Percentiles rank a stretch among this genome's conserved stretches.
Evolutionary conservation across 2,888 invertebrate genomes (phyloP).

Genomic region (Epinotia nisella): DNA sequence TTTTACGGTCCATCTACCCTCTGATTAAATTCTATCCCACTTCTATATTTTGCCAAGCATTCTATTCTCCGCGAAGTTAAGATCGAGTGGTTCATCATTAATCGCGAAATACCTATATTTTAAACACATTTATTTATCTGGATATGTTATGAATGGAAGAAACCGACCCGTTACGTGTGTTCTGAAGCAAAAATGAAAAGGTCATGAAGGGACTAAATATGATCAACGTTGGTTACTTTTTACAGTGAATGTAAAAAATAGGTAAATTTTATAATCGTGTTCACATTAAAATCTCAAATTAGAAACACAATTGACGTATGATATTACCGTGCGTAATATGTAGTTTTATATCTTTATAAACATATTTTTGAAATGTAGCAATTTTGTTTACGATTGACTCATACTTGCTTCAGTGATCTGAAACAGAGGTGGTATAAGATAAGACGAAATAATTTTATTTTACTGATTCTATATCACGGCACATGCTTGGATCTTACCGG

Average conservation of each 20-base stretch:
- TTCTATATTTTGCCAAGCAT: constrained; percentile 18
- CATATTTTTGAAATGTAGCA: background rate
- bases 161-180: too few species aligned
- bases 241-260: background rate
- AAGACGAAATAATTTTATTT: background rate
- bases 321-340: background rate
- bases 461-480: background rate
- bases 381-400: constrained; percentile 2
- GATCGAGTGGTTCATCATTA: background rate
- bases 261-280: background rate
- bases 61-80: background rate
- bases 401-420: constrained; percentile 2
- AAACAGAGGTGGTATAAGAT: background rate
- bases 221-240: background rate
- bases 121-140: too few species aligned
- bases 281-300: background rate
- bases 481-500: background rate
- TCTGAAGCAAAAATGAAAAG: background rate
- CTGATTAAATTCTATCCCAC: constrained; percentile 34
- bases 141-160: too few species aligned
- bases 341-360: background rate
- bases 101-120: background rate
- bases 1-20: constrained; percentile 28
- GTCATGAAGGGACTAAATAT: background rate
- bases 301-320: background rate